phyloP scores from a whole-genome alignment of 2,888 invertebrate species.

The Aspidiotus destructor region DNA sequence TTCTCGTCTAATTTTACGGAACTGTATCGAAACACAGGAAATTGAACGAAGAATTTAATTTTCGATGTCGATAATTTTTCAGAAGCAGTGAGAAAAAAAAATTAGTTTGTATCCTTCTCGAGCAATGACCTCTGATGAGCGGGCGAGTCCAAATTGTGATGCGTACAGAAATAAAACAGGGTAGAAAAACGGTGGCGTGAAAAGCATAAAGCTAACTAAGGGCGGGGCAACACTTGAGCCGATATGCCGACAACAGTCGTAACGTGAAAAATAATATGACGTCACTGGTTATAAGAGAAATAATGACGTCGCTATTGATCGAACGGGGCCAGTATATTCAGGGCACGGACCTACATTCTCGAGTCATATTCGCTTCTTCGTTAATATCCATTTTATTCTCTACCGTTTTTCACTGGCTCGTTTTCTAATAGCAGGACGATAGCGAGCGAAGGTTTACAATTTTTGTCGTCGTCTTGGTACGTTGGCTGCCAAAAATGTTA shows the following conservation, averaged over 20 bases:
- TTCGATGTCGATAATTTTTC: too few relatives aligned
- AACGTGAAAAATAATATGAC: conserved; percentile 19
- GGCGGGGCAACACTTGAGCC: conserved; percentile 8
- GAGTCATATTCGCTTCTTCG: conserved; percentile 12
- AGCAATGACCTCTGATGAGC: conserved; percentile 8
- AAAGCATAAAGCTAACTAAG: neutral
- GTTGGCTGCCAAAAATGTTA: too few relatives aligned
- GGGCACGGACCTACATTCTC: conserved; percentile 18
- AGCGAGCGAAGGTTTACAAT: too few relatives aligned
- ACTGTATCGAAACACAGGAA: too few relatives aligned
- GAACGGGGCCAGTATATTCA: conserved; percentile 20
- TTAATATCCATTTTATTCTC: conserved; percentile 23
- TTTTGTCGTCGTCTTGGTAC: too few relatives aligned
- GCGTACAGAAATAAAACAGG: neutral
- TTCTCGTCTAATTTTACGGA: too few relatives aligned
- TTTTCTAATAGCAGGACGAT: neutral
- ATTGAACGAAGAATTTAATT: too few relatives aligned
- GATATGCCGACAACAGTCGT: conserved; percentile 15
- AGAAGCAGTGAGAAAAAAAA: neutral
- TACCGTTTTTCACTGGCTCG: conserved; percentile 5
- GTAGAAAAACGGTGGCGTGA: neutral
- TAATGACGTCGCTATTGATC: conserved; percentile 30
- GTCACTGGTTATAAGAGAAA: conserved; percentile 20
- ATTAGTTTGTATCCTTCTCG: neutral
- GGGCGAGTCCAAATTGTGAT: neutral